phyloP scores from a whole-genome alignment of 30 jellyfish, hydroid and myxozoan species.

The Hydractinia symbiolongicarpus region DNA sequence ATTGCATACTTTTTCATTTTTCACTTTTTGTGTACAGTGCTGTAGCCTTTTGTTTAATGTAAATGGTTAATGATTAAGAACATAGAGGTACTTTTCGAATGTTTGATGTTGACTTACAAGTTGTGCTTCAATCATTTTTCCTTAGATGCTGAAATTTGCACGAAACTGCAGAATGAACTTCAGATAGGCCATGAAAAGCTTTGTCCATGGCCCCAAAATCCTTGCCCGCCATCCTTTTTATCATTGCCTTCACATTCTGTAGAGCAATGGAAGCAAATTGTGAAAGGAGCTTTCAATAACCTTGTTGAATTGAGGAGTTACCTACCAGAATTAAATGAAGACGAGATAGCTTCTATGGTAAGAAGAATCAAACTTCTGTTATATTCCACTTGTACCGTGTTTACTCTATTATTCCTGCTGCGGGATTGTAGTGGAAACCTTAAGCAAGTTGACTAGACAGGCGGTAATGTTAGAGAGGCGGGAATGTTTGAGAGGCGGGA shows the following conservation, averaged over 20 bases:
- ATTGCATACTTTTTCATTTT: too few species aligned
- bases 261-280: slow-evolving; percentile 69
- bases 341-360: slow-evolving; percentile 82
- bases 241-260: slow-evolving; percentile 55
- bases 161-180: slow-evolving; percentile 38
- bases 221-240: slow-evolving; percentile 71
- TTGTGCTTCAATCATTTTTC: background rate
- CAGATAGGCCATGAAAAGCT: slow-evolving; percentile 76
- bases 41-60: too few species aligned
- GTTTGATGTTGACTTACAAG: too few species aligned
- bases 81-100: too few species aligned
- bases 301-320: slow-evolving; percentile 62
- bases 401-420: too few species aligned
- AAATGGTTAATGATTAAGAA: too few species aligned
- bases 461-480: too few species aligned
- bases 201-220: slow-evolving; percentile 97
- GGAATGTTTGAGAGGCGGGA: too few species aligned
- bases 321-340: slow-evolving; percentile 87
- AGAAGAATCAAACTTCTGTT: background rate
- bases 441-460: too few species aligned
- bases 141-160: slow-evolving; percentile 64
- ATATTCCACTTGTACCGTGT: too few species aligned
- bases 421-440: too few species aligned
- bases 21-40: too few species aligned
- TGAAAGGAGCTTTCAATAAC: slow-evolving; percentile 48